Evolutionary conservation across 2,797 vertebrate species (phyloP).

Genomic region (Sebastes steindachneri): DNA sequence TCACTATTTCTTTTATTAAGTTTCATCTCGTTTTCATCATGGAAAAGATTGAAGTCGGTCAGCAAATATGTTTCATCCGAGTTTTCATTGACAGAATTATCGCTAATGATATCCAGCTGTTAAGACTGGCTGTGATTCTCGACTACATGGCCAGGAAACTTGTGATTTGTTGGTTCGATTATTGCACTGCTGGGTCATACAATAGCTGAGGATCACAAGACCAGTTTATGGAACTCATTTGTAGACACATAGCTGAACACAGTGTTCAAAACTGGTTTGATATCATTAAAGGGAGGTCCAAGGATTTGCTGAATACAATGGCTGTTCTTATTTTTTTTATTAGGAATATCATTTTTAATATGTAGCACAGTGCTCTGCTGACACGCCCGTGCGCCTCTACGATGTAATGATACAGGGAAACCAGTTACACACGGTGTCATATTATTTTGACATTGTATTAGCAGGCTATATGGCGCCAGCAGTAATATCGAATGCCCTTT

Average conservation of each 20-base stretch:
- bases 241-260: not conserved
- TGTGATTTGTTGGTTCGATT: not conserved
- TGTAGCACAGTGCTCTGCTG: not conserved
- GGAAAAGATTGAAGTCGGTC: not conserved
- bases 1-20: not conserved
- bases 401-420: not conserved
- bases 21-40: not conserved
- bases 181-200: not conserved
- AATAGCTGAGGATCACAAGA: not conserved
- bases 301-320: not conserved
- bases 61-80: not conserved
- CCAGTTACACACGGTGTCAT: not conserved
- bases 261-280: not conserved
- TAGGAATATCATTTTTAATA: not conserved
- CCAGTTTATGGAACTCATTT: not conserved
- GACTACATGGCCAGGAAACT: not conserved
- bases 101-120: not conserved
- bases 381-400: not conserved
- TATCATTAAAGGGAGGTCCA: not conserved
- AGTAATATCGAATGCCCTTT: constrained; percentile 47
- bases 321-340: not conserved
- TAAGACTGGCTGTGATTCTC: not conserved
- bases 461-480: not conserved
- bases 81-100: not conserved
- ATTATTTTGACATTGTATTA: constrained; percentile 19